These are phyloP conservation scores for Formicarius rufipectus DNA, from an alignment of 2,113 vertebrate genomes.

Conservation along the genomic window DNA sequence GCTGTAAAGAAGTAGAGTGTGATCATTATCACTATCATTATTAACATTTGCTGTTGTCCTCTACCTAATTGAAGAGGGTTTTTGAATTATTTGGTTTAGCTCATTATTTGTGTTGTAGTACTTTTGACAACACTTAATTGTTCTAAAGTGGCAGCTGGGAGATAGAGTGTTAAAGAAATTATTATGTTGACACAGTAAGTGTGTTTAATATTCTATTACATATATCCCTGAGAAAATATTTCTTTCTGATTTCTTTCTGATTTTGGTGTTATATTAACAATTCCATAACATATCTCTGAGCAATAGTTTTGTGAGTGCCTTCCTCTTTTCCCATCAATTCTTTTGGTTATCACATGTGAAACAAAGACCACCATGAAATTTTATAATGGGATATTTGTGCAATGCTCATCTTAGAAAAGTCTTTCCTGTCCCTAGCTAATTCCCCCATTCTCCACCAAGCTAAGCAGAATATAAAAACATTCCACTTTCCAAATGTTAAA, in stretches of 20 bases:
- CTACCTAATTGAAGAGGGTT: not conserved
- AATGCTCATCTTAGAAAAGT: not conserved
- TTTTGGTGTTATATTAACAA: not conserved
- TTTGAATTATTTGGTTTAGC: not conserved
- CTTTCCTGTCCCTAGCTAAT: not conserved
- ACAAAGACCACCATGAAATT: not conserved
- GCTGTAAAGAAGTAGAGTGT: not conserved
- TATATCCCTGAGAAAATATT: not conserved
- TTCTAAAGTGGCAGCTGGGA: not conserved
- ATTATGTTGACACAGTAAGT: not conserved
- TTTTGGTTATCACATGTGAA: not conserved
- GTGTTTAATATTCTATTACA: not conserved
- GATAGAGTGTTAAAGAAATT: not conserved
- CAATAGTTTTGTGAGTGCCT: not conserved
- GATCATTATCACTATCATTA: not conserved
- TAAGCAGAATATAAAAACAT: not conserved
- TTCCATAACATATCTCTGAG: not conserved
- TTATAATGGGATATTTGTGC: not conserved
- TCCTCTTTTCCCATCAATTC: not conserved
- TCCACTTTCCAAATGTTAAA: not conserved
- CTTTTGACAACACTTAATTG: not conserved
- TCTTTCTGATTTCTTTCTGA: not conserved
- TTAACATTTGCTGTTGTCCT: not conserved
- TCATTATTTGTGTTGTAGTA: not conserved
- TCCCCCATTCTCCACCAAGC: not conserved